Base-by-base conservation (phyloP, 1,140 invertebrate species). In the Scaptomyza graminum region DNA sequence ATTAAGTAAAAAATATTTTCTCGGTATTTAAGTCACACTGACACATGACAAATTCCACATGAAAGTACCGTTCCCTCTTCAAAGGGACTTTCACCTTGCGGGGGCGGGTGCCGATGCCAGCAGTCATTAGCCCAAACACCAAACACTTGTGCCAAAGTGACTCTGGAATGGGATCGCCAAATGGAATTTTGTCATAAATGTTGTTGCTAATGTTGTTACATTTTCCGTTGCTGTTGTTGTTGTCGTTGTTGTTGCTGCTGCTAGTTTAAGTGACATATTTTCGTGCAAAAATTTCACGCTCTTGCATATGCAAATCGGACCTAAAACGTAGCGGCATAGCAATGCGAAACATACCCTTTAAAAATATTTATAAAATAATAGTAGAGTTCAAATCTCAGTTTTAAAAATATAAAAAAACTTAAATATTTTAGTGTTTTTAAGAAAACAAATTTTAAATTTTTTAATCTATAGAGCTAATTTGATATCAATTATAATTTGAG, bases 141-240 rank as follows among this genome's bases (percentile, higher is more conserved):
- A 77, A 64, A 41, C 54, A 81, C 74, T 85, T 85, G 54, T 60
- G 61, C 71, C 59, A 55, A 66, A 76, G 72, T 51, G 59, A 39
- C 61, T 46, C 57, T 43, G 56, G 62, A 56, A 69, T 69, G 66
- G 44, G 39, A 69, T 57, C 51, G 72, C 70, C 82, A 87, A 87
- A 87, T 87, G 82, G 82, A 87, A 87, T 87, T 87, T 81, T 87
- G 82, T 87, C 82, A 81, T 87, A 87, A 87, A 85, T 68, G 76
- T 66, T 65, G 68, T 73, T 74, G 46, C 65, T 64, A 61, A 41
- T 82, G 50, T 67, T 79, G 49, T 18, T 41, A 18, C 44, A 16
- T 5, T 7, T 44, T 2, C 46, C 60, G 46, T 62, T 79, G 41
- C 60, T 39, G 18, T 44, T 31, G 15, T 13, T 54, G 28, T 25